These are phyloP conservation scores for Brachymystax lenok DNA, from an alignment of 2,797 vertebrate genomes.

Conservation along the genomic window DNA sequence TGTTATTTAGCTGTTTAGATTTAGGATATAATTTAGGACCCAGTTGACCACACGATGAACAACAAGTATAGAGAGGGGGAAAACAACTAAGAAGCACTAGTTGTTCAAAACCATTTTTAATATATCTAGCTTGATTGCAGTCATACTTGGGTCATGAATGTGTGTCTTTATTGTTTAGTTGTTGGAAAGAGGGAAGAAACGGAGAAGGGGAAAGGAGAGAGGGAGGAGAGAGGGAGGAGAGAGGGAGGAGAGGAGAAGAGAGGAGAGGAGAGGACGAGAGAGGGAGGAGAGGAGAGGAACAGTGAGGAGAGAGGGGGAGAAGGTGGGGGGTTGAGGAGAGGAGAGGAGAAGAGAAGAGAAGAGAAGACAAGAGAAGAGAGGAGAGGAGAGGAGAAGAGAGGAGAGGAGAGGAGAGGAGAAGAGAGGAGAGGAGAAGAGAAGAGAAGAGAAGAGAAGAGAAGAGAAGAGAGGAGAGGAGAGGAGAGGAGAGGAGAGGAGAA, in stretches of 20 bases:
- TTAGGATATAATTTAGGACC: background rate
- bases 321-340: too few relatives aligned
- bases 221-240: background rate
- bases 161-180: background rate
- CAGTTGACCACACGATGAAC: background rate
- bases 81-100: background rate
- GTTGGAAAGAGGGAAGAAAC: background rate
- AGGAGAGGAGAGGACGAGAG: too few relatives aligned
- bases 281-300: too few relatives aligned
- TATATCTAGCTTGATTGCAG: background rate
- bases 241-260: fast-evolving
- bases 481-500: too few relatives aligned
- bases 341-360: too few relatives aligned
- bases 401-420: too few relatives aligned
- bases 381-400: too few relatives aligned
- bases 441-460: too few relatives aligned
- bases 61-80: background rate
- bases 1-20: conserved; percentile 2
- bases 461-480: too few relatives aligned
- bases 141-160: background rate
- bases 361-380: too few relatives aligned
- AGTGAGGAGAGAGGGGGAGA: background rate
- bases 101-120: background rate
- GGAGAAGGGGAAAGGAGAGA: background rate
- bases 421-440: too few relatives aligned